These are phyloP conservation scores for Halichoeres trimaculatus DNA, from an alignment of 2,113 vertebrate genomes.

Conservation along the genomic window DNA sequence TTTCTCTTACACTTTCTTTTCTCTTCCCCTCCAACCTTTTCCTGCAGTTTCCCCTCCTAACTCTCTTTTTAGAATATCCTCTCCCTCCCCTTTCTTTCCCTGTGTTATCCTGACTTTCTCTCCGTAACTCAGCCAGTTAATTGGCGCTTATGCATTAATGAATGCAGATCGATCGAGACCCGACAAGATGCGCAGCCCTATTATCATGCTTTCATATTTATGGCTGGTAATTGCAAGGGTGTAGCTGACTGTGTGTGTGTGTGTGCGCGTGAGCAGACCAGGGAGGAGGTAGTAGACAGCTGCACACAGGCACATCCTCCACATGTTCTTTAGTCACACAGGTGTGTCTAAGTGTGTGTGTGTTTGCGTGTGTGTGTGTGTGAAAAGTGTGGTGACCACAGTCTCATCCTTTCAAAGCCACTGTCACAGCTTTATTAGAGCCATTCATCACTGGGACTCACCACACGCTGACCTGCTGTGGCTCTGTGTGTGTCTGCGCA, in stretches of 20 bases:
- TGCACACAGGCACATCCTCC: background rate
- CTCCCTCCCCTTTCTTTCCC: background rate
- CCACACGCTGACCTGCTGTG: conserved; percentile 32
- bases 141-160: conserved; percentile 76
- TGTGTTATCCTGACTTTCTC: background rate
- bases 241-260: conserved; percentile 32
- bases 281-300: background rate
- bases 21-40: conserved; percentile 1
- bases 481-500: conserved; percentile 6
- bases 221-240: conserved; percentile 64
- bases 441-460: conserved; percentile 61
- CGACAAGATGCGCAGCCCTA: conserved; percentile 54
- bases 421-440: conserved; percentile 66
- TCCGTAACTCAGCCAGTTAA: conserved; percentile 66
- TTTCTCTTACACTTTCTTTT: conserved; percentile 10
- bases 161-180: conserved; percentile 69
- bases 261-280: background rate
- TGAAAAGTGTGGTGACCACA: conserved; percentile 10
- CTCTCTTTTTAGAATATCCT: background rate
- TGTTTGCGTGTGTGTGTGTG: conserved; percentile 4
- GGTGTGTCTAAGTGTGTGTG: conserved; percentile 11
- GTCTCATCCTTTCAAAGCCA: conserved; percentile 41
- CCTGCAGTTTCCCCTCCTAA: background rate
- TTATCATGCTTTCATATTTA: conserved; percentile 70
- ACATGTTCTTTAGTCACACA: background rate